phyloP scores from a whole-genome alignment of 2,113 vertebrate species.

The Ariopsis seemanni region DNA sequence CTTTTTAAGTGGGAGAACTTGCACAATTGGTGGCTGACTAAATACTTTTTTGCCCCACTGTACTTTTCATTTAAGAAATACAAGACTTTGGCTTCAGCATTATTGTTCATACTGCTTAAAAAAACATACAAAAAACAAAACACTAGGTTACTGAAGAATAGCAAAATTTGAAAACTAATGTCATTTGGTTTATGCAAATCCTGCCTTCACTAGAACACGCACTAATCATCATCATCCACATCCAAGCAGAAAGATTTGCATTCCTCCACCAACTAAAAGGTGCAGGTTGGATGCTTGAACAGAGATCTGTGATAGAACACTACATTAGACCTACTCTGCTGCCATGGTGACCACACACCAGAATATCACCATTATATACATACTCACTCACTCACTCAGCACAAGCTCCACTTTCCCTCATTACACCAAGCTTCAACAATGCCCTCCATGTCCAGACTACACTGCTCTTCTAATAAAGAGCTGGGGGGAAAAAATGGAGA shows the following conservation, averaged over 20 bases:
- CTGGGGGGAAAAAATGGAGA: no score
- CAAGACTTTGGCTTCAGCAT: not conserved
- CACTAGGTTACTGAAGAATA: not conserved
- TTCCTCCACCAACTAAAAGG: not conserved
- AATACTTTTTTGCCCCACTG: no score
- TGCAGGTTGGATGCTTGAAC: not conserved
- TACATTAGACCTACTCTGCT: constrained; percentile 28
- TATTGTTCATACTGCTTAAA: not conserved
- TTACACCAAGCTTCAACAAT: not conserved
- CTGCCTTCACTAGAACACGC: no score
- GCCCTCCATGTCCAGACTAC: not conserved
- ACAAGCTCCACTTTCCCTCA: not conserved
- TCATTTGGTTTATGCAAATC: not conserved
- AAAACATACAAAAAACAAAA: not conserved
- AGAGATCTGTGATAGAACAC: not conserved
- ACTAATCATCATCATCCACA: no score
- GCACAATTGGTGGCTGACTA: no score
- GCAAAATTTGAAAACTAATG: not conserved
- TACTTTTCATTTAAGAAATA: not conserved
- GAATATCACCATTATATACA: constrained; percentile 23
- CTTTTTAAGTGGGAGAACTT: no score
- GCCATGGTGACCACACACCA: constrained; percentile 41
- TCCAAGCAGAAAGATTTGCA: not conserved
- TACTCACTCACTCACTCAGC: not conserved
- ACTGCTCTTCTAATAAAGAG: not conserved